These are phyloP conservation scores for Microplitis mediator DNA, from an alignment of 1,140 invertebrate species.

Conservation along the genomic window DNA sequence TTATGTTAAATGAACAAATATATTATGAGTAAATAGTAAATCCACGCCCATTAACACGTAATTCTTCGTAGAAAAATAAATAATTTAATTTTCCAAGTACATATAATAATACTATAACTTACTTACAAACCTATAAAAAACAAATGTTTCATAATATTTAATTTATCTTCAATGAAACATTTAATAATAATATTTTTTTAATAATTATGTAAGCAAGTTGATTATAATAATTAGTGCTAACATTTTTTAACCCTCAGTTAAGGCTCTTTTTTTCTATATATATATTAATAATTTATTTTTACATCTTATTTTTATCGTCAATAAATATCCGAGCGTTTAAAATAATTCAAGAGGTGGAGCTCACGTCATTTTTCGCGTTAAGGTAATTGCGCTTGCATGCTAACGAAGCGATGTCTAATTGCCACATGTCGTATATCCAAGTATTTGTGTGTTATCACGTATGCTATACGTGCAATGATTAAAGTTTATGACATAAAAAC, in stretches of 20 bases:
- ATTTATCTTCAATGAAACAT: too few relatives aligned
- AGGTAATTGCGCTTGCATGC: slow-evolving; percentile 17
- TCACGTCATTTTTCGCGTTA: neutral
- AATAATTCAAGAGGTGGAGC: neutral
- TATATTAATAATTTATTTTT: neutral
- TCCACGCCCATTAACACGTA: slow-evolving; percentile 19
- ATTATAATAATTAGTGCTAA: too few relatives aligned
- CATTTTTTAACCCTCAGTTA: too few relatives aligned
- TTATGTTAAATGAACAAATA: too few relatives aligned
- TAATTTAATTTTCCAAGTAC: neutral
- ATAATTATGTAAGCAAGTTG: too few relatives aligned
- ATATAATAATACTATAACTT: neutral
- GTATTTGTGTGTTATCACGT: too few relatives aligned
- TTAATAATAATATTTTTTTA: too few relatives aligned
- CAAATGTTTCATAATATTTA: too few relatives aligned
- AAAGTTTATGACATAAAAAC: too few relatives aligned
- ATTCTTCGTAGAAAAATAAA: slow-evolving; percentile 15
- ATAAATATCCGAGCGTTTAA: neutral
- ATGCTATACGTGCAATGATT: too few relatives aligned
- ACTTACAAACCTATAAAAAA: neutral
- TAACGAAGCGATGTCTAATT: slow-evolving; percentile 13
- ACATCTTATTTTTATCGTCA: neutral
- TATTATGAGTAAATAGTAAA: neutral
- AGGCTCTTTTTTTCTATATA: neutral
- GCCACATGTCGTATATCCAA: neutral